Base-by-base conservation (phyloP, 2,113 vertebrate species). In the Perca flavescens region DNA sequence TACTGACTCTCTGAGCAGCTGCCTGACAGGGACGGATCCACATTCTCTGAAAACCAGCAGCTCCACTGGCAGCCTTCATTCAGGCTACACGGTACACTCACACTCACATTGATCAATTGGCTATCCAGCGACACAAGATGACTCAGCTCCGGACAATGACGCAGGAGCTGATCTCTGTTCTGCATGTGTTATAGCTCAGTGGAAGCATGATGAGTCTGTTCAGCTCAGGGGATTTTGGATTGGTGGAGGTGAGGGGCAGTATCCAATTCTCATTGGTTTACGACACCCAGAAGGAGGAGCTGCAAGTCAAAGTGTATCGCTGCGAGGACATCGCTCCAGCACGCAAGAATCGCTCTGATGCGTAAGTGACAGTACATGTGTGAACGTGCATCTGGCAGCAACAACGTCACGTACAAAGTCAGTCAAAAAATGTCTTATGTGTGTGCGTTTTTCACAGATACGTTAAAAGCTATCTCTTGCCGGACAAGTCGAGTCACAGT, bases 121-220 rank as follows among this genome's bases (percentile, higher is more conserved):
- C 65, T 62, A 61, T 65, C 65, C 34, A 49, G 36, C 6, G 62
- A 86, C 28, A 46, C 66, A 81, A 69, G 68, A 90, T 93, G 92
- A 94, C 83, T 89, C 91, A 87, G 88, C 82, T 72, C 53, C 14
- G 60, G 80, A 80, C 83, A 67, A 5, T 92, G 93, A 93, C 88
- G 92, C 79, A 79, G 76, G 83, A 54, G 64, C 83, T 86, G 71
- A 71, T 88, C 50, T 72, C 65, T 83, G 47, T 14, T 80, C 15
- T 81, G 66, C 7, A 49, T 73, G 46, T 43, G 76, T 52, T 67
- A 31, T 56, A 99, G 97, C 95, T 97, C 90, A 97, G 96, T 25
- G 96, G 98, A 82, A 99, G 98, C 91, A 95, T 96, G 95, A 95
- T 96, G 96, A 99, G 98, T 88, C 95, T 99, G 86, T 97, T 97